phyloP scores from a whole-genome alignment of 23 tunicate genomes.

The Trididemnum clinides region DNA sequence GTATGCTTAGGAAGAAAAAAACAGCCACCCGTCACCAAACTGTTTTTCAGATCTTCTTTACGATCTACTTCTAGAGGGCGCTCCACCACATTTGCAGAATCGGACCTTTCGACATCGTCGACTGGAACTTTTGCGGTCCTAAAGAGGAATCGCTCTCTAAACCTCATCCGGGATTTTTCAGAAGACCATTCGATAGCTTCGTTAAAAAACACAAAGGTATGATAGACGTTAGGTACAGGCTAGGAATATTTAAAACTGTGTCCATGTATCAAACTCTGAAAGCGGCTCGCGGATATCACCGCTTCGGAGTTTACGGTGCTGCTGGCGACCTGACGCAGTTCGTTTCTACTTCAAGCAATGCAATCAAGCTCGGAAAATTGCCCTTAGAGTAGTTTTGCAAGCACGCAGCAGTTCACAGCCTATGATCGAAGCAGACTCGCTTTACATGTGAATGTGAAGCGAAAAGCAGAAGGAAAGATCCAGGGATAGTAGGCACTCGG shows the following conservation, averaged over 20 bases:
- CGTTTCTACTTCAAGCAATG: too few relatives aligned
- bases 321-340: not conserved
- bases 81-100: not conserved
- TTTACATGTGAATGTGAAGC: too few relatives aligned
- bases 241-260: not conserved
- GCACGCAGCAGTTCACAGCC: too few relatives aligned
- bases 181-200: constrained; percentile 51
- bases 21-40: too few relatives aligned
- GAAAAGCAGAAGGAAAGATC: too few relatives aligned
- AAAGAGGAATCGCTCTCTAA: constrained; percentile 66
- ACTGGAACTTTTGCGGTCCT: constrained; percentile 34
- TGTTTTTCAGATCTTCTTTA: not conserved
- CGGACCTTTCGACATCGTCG: not conserved
- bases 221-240: not conserved
- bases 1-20: too few relatives aligned
- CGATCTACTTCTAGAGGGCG: not conserved
- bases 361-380: too few relatives aligned
- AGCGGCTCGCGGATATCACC: too few relatives aligned
- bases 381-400: too few relatives aligned
- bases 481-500: too few relatives aligned
- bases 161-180: constrained; percentile 64
- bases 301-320: not conserved
- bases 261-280: not conserved
- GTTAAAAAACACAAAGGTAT: constrained; percentile 67
- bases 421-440: too few relatives aligned